A percentile compares a stretch with the other conserved stretches of the same genome.
phyloP scores from a whole-genome alignment of 2,113 vertebrate species.

The Phaethon lepturus region DNA sequence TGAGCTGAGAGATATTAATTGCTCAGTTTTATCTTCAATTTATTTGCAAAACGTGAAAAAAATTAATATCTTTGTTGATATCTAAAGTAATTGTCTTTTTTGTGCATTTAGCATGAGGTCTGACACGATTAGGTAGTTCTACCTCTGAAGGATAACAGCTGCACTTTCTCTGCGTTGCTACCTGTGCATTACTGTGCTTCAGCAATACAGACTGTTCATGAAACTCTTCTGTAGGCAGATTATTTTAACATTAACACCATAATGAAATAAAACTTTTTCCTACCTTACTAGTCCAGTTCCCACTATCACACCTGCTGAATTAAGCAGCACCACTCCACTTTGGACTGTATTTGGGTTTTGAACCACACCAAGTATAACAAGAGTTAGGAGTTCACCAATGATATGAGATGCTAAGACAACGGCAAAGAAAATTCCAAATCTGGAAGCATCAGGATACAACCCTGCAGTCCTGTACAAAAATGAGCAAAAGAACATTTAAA shows the following conservation, averaged over 20 bases:
- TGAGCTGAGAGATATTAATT: neutral
- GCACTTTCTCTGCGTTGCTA: neutral
- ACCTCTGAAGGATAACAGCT: neutral
- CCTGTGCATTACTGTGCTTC: neutral
- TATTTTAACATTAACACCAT: neutral
- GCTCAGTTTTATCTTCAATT: neutral
- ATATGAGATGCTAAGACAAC: conserved; percentile 86
- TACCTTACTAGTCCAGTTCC: conserved; percentile 93
- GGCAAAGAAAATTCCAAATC: conserved; percentile 89
- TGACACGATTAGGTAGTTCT: neutral
- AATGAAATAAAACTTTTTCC: neutral
- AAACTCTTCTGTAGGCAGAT: neutral
- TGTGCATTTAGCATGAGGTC: neutral
- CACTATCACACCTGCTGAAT: conserved; percentile 86
- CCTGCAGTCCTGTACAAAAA: conserved; percentile 82
- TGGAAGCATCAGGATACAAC: conserved; percentile 83
- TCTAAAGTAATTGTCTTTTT: neutral
- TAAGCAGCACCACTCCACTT: conserved; percentile 87
- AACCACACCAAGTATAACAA: conserved; percentile 89
- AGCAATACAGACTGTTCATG: neutral
- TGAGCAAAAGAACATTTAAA: neutral
- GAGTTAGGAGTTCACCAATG: conserved; percentile 88
- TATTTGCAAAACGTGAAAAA: neutral
- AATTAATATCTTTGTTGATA: neutral
- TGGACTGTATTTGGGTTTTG: conserved; percentile 91